Base-by-base conservation (phyloP, 2,888 invertebrate species). In the Rhyacophila evoluta region DNA sequence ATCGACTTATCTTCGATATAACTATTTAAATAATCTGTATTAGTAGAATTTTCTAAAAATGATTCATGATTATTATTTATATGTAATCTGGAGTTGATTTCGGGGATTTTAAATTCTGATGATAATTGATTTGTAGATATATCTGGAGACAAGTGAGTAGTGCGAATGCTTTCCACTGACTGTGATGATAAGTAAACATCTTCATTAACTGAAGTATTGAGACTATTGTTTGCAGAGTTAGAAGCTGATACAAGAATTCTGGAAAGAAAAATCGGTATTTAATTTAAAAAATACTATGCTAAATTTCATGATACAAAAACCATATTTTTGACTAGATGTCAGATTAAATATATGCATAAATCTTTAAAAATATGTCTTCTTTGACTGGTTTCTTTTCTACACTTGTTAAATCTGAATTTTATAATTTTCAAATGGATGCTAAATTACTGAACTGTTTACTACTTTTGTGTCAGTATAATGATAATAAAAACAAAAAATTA, bases 181-280 rank as follows among this genome's bases (percentile, higher is more conserved):
- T 12, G 25, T 10, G 72, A 39, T 25, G 72, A 39, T 27, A 27
- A 72, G 38, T 28, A 41, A 2, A 37, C 3, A 12, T 78, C 78
- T 39, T 78, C 78, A 4, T 67, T 55, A 6, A 69, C 25, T 5
- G 29, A 39, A 19, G 69, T 70, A 10, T 68, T 70, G 2, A 78
- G 33, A 29, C 74, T 78, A 19, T 39, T 68, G 11, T 15, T 19
- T n/a, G 71, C 29, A 15, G 55, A 76, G 19, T 39, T 78, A 37
- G 73, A 15, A 10, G 69, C 74, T 1, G 78, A 74, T 12, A 70
- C 27, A 3, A 78, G 33, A 25, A 72, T 69, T 28, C 78, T 78
- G 70, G 74, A 78, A 69, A 39, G 37, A 10, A 75, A 41, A 37
- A 2, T 33, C 6, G 68, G 10, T 10, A 68, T 28, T n/a, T n/a